phyloP scores from a whole-genome alignment of 1,140 invertebrate species.

The Marisa cornuarietis region DNA sequence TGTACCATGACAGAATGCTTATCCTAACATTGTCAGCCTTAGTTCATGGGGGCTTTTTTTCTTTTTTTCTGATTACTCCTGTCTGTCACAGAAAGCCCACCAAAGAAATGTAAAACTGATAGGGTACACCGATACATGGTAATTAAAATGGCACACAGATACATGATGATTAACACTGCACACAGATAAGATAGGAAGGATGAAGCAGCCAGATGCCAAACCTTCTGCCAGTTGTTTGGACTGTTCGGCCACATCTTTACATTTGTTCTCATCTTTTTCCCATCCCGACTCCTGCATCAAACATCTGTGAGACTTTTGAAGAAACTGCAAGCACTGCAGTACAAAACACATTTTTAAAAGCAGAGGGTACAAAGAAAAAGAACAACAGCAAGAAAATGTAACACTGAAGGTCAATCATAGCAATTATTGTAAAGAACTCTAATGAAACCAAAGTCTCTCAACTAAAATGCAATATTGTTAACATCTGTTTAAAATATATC shows the following conservation, averaged over 20 bases:
- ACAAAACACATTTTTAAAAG: slow-evolving; percentile 10
- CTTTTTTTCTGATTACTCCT: too few species aligned
- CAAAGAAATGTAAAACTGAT: neutral
- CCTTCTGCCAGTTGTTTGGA: slow-evolving; percentile 56
- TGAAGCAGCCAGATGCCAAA: slow-evolving; percentile 25
- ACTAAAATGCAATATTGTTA: too few species aligned
- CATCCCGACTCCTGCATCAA: slow-evolving; percentile 70
- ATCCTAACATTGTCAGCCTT: too few species aligned
- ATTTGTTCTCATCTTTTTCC: slow-evolving; percentile 68
- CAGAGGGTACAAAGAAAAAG: too few species aligned
- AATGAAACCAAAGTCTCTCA: neutral
- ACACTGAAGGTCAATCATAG: neutral
- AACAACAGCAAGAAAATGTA: neutral
- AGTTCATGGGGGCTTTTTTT: too few species aligned
- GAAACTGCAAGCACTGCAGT: slow-evolving; percentile 69
- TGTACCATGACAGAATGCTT: too few species aligned
- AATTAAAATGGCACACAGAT: neutral
- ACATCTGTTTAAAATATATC: too few species aligned
- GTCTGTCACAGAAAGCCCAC: too few species aligned
- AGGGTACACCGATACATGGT: neutral
- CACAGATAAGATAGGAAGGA: neutral
- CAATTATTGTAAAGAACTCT: neutral
- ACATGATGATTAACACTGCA: neutral
- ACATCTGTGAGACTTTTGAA: slow-evolving; percentile 69
- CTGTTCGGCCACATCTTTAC: slow-evolving; percentile 51